Conservation (phyloP, 2,113 vertebrate genomes). For the Elephas maximus region DNA sequence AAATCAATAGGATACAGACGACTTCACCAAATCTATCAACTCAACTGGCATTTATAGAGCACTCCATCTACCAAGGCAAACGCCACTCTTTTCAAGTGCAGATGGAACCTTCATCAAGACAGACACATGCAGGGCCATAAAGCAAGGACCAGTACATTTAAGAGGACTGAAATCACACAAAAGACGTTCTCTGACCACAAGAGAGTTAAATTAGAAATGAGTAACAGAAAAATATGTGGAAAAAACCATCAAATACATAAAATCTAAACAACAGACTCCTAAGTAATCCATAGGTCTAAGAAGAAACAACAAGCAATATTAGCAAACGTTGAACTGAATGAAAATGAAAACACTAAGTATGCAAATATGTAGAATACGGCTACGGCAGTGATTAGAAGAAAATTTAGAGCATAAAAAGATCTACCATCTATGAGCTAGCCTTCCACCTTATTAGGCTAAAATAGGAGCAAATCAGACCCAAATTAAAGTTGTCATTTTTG, state of each 20-base stretch:
- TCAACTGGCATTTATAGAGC: background rate
- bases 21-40: background rate
- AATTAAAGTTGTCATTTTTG: too few relatives aligned
- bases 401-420: background rate
- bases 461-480: constrained; percentile 7
- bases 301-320: background rate
- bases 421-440: background rate
- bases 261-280: background rate
- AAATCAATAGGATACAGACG: background rate
- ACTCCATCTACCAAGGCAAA: background rate
- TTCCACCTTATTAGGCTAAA: background rate
- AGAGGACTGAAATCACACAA: constrained; percentile 6
- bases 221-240: background rate
- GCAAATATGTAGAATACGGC: background rate
- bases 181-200: background rate
- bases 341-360: background rate
- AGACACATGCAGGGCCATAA: background rate
- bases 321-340: background rate
- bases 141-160: background rate
- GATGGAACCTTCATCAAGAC: background rate
- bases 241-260: background rate
- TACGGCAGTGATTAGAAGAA: background rate
- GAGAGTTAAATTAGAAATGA: background rate
- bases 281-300: background rate
- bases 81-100: background rate